phyloP scores from a whole-genome alignment of 1,140 invertebrate species.

The Schmidtea mediterranea region DNA sequence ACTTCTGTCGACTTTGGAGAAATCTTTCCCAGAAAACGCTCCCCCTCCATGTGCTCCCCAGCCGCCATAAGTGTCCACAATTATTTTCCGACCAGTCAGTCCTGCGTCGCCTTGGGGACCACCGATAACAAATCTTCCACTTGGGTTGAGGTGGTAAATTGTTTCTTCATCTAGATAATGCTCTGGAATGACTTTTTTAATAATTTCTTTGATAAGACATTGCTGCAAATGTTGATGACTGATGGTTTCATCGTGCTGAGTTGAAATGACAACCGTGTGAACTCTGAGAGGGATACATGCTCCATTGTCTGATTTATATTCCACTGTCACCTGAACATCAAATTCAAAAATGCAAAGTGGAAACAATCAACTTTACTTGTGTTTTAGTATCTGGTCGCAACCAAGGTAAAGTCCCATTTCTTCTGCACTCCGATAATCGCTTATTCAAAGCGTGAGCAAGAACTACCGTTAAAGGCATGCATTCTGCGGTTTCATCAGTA shows the following conservation, averaged over 20 bases:
- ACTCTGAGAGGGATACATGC: conserved; percentile 69
- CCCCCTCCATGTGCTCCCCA: conserved; percentile 92
- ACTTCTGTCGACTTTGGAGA: conserved; percentile 72
- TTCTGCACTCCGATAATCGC: conserved; percentile 59
- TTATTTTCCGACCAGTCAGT: conserved; percentile 80
- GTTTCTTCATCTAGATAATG: conserved; percentile 74
- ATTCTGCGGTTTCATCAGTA: conserved; percentile 81
- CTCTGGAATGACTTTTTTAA: conserved; percentile 63
- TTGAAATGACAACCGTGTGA: conserved; percentile 81
- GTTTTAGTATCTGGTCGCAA: conserved; percentile 91
- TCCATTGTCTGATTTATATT: conserved; percentile 27
- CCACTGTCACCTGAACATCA: conserved; percentile 26
- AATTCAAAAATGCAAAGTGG: too few species aligned
- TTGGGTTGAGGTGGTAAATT: conserved; percentile 81
- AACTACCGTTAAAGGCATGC: conserved; percentile 82
- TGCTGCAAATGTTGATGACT: conserved; percentile 50
- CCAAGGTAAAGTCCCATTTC: conserved; percentile 69
- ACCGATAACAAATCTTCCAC: conserved; percentile 68
- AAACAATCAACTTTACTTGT: conserved; percentile 54
- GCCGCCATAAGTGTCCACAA: conserved; percentile 87
- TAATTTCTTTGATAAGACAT: conserved; percentile 64
- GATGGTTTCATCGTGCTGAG: conserved; percentile 81
- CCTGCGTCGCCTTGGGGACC: conserved; percentile 85
- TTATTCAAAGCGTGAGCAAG: conserved; percentile 76
- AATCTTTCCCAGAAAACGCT: conserved; percentile 80